Conservation (phyloP, 2,797 vertebrate species). For the Enteromius argenteus region DNA sequence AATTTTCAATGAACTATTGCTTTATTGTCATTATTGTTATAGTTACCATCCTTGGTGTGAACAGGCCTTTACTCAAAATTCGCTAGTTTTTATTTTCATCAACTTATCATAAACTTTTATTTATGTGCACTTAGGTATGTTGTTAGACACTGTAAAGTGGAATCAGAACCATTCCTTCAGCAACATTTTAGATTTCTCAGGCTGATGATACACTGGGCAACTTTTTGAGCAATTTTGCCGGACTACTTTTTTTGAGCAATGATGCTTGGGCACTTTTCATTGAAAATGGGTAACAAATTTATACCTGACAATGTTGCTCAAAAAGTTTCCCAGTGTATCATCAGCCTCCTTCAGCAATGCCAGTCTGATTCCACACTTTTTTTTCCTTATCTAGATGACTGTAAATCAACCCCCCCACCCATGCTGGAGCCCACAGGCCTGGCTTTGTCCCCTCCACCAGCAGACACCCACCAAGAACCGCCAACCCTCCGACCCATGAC, state of each 20-base stretch:
- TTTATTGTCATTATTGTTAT: too few species aligned
- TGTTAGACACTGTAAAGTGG: neutral
- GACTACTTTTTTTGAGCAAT: too few species aligned
- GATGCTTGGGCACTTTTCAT: too few species aligned
- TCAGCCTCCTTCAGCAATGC: neutral
- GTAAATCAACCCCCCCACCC: slow-evolving; percentile 89
- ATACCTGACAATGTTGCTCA: too few species aligned
- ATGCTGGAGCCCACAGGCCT: slow-evolving; percentile 93
- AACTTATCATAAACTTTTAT: neutral
- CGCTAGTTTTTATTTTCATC: neutral
- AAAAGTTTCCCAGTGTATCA: too few species aligned
- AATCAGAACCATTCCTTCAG: neutral
- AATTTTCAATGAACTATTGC: too few species aligned
- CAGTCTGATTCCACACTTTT: neutral
- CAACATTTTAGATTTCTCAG: neutral
- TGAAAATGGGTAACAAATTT: too few species aligned
- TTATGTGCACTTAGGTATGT: neutral
- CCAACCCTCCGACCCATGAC: slow-evolving; percentile 92
- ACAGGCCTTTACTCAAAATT: neutral
- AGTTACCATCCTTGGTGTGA: neutral
- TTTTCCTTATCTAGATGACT: slow-evolving; percentile 82
- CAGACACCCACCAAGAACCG: slow-evolving; percentile 88
- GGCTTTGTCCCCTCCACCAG: slow-evolving; percentile 85
- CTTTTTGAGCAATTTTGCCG: too few species aligned
- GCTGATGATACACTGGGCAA: too few species aligned